Evolutionary conservation across 2,888 invertebrate species (phyloP), one percentile per base, ranked within the genome.

Genomic region (Drosophila hamatofila): DNA sequence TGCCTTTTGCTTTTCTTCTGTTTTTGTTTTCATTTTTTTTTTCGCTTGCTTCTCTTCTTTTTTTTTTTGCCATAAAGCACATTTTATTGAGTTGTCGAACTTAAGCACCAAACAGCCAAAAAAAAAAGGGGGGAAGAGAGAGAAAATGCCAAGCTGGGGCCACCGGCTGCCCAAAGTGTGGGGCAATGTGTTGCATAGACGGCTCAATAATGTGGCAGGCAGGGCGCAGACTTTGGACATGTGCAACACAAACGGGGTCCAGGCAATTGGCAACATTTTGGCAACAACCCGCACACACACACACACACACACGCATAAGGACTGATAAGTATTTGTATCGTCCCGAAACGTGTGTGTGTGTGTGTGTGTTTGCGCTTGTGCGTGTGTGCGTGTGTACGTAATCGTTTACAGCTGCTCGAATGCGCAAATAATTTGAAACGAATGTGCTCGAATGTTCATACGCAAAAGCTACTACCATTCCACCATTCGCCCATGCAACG

Each of bases 81-180:
- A 91, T 91, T 92, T 92, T 92, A 92, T 92, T 92, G 91, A 91
- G 92, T 88, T 92, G 91, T 91, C 85, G 90, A 86, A 85, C 88
- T 88, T 89, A 89, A 86, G 86, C 85, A 88, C 86, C 88, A 87
- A 55, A 49, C 59, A 72, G 55, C 80, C 76, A 72, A 72, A 79
- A 68, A 66, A 79, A 73, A 44, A 71, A 30, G 56, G 59, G 27
- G 11, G 27, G 11, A n/a, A 27, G 23, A 3, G 3, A 18, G 54
- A 51, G 60, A 69, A 66, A 57, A 62, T 48, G 49, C 41, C 80
- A 76, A 64, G 66, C 66, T 70, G 71, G 60, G 51, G 62, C 60
- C 63, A 59, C 44, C 46, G 48, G 52, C 48, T 55, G 41, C 51
- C 48, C 63, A 35, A 62, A 67, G 81, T 72, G 78, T 89, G 78